Evolutionary conservation across 2,888 invertebrate genomes (phyloP), one percentile per base, ranked within the genome.

Genomic region (Spodoptera exigua): DNA sequence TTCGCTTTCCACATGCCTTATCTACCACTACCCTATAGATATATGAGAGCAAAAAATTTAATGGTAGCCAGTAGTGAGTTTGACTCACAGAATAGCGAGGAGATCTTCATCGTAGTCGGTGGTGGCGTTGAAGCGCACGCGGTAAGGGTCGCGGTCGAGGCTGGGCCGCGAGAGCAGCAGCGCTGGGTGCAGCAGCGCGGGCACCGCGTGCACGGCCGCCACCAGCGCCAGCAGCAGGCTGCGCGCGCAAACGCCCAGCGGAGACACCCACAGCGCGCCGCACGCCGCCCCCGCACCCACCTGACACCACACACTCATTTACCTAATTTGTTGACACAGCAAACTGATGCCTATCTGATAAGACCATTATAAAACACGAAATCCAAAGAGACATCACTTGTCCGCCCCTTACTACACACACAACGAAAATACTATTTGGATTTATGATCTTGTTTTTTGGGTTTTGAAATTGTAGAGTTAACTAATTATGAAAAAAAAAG

Each of bases 201-300:
- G 90, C 44, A 87, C 32, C 35, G 86, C 82, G 78, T 91, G 89
- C 57, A 83, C 83, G 0, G 74, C 74, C 18, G 88, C 88, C 53
- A 92, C 70, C 58, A 79, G 47, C n/a, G 70, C 57, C 69, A 92
- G 79, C 63, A 91, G 65, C 47, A 62, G 66, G 27, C 82, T 80
- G 47, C 94, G 90, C 58, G 81, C 78, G 34, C 82, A 76, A 9
- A 87, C 87, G 14, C 90, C 80, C 64, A 91, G 74, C 17, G 93
- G 92, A 1, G 89, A 85, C 73, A 92, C 88, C 89, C 91, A 91
- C 63, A 94, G 73, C 37, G 88, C 89, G 34, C 89, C 90, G 70
- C 91, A 92, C 5, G 89, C 83, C 2, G 86, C 88, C 1, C 88
- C 91, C 10, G 87, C 89, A 10, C 89, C 91, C 72, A 93, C 80